A percentile compares a stretch with the other conserved stretches of the same genome.
Conservation (phyloP, 2,797 vertebrate species). For the Schizopygopsis pylzovi region DNA sequence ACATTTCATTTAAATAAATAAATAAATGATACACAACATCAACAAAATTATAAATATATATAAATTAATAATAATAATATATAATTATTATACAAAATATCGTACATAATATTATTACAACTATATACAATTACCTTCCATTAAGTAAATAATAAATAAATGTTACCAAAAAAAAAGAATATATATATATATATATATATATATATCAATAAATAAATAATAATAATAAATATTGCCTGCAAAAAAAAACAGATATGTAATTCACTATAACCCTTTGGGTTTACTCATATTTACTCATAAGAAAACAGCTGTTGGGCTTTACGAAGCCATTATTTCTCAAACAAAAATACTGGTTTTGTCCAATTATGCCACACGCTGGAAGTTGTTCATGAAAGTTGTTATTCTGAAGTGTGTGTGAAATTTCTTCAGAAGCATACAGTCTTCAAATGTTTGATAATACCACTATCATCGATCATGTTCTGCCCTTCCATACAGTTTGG, state of each 20-base stretch:
- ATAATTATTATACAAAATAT: too few relatives aligned
- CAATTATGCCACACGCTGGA: neutral
- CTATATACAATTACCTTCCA: too few relatives aligned
- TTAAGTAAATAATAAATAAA: too few relatives aligned
- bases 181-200: too few relatives aligned
- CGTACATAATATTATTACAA: too few relatives aligned
- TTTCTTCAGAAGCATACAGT: conserved; percentile 3
- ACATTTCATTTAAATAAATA: neutral
- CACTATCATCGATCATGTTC: conserved; percentile 22
- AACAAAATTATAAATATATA: too few relatives aligned
- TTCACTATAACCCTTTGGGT: neutral
- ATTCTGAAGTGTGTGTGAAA: neutral
- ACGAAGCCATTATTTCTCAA: neutral
- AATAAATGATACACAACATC: neutral
- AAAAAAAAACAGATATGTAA: neutral
- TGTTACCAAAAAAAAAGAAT: too few relatives aligned
- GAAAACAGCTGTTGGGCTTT: neutral
- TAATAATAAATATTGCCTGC: neutral
- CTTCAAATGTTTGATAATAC: conserved; percentile 23
- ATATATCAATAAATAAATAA: too few relatives aligned
- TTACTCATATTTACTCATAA: neutral
- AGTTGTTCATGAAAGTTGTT: neutral
- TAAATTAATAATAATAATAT: too few relatives aligned
- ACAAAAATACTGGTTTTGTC: neutral
- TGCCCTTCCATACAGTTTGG: conserved; percentile 11